phyloP scores from a whole-genome alignment of 2,888 invertebrate species.

The Theodoxus fluviatilis region DNA sequence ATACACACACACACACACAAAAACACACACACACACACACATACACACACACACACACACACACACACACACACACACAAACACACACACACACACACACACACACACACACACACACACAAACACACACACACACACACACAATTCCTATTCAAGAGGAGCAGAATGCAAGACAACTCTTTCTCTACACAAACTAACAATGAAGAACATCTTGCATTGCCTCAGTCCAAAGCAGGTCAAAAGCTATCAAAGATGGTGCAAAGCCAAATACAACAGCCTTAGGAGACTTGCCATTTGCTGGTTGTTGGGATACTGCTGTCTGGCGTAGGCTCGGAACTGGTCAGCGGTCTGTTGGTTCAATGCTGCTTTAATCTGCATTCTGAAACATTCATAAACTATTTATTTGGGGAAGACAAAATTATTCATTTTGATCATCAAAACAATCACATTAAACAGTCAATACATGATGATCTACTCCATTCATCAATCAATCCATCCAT shows the following conservation, averaged over 20 bases:
- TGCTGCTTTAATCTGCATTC: conserved; percentile 87
- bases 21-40: neutral
- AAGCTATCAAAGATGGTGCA: no score
- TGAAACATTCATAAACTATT: conserved; percentile 35
- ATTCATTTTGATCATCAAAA: no score
- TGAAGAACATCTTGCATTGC: no score
- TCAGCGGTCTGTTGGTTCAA: conserved; percentile 78
- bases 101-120: neutral
- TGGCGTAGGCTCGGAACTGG: conserved; percentile 90
- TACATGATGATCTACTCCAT: no score
- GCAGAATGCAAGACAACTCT: neutral
- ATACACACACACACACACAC: conserved; percentile 13
- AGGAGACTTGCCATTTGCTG: conserved; percentile 69
- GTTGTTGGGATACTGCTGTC: conserved; percentile 81
- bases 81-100: neutral
- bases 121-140: conserved; percentile 34
- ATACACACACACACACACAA: conserved; percentile 9
- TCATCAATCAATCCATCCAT: no score
- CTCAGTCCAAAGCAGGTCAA: no score
- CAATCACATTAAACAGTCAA: neutral
- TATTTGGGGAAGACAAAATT: no score
- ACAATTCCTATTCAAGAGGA: neutral
- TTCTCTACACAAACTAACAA: neutral
- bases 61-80: neutral
- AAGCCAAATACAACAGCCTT: conserved; percentile 34